A percentile compares a stretch with the other conserved stretches of the same genome.
Evolutionary conservation across 2,797 vertebrate genomes (phyloP).

Genomic region (Typhlichthys eigenmanni): DNA sequence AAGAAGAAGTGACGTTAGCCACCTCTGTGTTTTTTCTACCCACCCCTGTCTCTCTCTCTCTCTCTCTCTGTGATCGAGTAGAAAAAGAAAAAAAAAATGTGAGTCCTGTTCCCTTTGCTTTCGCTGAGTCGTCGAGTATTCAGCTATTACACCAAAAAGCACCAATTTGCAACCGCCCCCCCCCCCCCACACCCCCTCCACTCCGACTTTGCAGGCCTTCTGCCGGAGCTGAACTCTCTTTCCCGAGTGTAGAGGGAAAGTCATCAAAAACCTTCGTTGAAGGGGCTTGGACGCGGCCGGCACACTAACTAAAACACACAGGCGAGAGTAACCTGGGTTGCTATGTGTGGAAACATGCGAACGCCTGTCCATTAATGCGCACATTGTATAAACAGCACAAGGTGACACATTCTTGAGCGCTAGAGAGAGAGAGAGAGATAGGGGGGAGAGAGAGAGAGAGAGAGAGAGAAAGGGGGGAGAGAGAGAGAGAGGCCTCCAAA

Average conservation of each 20-base stretch:
- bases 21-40: background rate
- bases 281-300: constrained; percentile 53
- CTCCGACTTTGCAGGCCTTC: background rate
- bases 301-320: constrained; percentile 42
- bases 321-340: constrained; percentile 87
- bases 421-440: constrained; percentile 72
- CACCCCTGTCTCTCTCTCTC: constrained; percentile 18
- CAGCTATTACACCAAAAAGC: constrained; percentile 72
- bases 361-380: constrained; percentile 92
- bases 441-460: constrained; percentile 36
- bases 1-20: constrained; percentile 44
- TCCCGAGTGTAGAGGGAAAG: constrained; percentile 44
- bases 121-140: constrained; percentile 53
- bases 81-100: constrained; percentile 16
- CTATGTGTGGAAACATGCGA: constrained; percentile 95
- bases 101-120: constrained; percentile 49
- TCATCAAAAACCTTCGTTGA: constrained; percentile 73
- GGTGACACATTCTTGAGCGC: constrained; percentile 95
- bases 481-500: constrained; percentile 70
- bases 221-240: too few species aligned
- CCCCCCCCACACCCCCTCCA: constrained; percentile 45
- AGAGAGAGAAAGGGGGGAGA: constrained; percentile 15
- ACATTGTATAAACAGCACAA: constrained; percentile 98
- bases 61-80: constrained; percentile 31
- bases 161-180: constrained; percentile 70